These are phyloP conservation scores for Orchestia grillus DNA, from an alignment of 1,140 invertebrate genomes.

Conservation along the genomic window DNA sequence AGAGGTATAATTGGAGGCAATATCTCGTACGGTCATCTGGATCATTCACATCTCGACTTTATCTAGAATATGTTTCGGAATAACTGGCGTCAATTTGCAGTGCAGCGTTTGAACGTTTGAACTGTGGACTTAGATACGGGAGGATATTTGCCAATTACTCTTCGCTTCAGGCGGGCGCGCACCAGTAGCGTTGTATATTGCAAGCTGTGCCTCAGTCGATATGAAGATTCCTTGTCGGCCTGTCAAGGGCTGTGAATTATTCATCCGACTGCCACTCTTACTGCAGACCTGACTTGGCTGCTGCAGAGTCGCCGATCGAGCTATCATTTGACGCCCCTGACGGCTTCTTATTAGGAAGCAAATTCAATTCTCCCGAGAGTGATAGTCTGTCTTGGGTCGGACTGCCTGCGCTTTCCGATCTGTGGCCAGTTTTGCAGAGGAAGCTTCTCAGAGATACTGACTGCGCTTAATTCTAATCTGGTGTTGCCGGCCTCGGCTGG, in stretches of 20 bases:
- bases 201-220: constrained; percentile 1
- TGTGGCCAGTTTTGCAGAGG: neutral
- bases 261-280: constrained; percentile 44
- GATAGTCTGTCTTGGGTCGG: constrained; percentile 32
- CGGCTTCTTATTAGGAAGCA: constrained; percentile 52
- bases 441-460: neutral
- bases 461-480: neutral
- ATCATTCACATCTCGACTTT: neutral
- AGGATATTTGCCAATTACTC: constrained; percentile 24
- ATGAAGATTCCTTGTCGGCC: constrained; percentile 24
- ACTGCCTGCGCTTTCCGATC: neutral
- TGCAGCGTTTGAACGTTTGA: neutral
- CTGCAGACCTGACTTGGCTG: neutral
- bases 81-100: neutral
- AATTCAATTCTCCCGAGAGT: constrained; percentile 33
- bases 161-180: neutral
- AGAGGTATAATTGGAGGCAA: neutral
- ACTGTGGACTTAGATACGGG: neutral
- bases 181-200: neutral
- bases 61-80: neutral
- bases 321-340: constrained; percentile 40
- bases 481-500: too few relatives aligned
- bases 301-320: neutral
- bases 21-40: neutral
- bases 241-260: constrained; percentile 49